Base-by-base conservation (phyloP, 2,888 invertebrate genomes). In the Mesochorus sp. region DNA sequence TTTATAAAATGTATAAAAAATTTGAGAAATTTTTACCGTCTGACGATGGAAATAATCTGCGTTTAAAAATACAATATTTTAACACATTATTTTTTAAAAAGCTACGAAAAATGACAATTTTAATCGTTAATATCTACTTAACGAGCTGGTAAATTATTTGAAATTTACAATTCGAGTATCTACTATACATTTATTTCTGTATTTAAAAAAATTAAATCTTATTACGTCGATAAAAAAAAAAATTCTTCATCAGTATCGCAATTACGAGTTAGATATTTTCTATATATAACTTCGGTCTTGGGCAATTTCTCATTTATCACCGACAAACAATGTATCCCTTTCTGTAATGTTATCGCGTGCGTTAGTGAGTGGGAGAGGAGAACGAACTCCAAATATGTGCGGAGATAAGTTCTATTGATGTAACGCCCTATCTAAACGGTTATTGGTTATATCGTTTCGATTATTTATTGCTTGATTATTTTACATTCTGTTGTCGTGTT, bases 291-390 rank as follows among this genome's bases (percentile, higher is more conserved):
- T 42, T 57, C 24, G 49, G 37, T 66, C 64, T 57, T 49, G 39
- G 26, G 39, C 26, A 66, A 57, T 68, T 68, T 57, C 44, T 12
- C 57, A 57, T 68, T 55, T 34, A 47, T 68, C 68, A 47, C 21
- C 21, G 44, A 44, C 55, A 42, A 57, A 74, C 74, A 74, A 74
- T 67, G 59, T 51, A 10, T 67, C 59, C 66, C 73, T 31, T 74
- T 74, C 39, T 67, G 42, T 39, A 28, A 37, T 19, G n/a, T 31
- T 57, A 49, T 73, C 73, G 24, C 55, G 19, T 47, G 47, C 39
- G 34, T 31, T 14, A 19, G 64, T 19, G 47, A 51, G 49, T 37
- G 24, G 28, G 64, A 47, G 47, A 51, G 49, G 51, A 34, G 28
- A 68, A 42, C 55, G 44, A 68, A 42, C 44, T 44, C n/a, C 31